Conservation (phyloP, 2,113 vertebrate genomes). For the Amphilophus citrinellus region DNA sequence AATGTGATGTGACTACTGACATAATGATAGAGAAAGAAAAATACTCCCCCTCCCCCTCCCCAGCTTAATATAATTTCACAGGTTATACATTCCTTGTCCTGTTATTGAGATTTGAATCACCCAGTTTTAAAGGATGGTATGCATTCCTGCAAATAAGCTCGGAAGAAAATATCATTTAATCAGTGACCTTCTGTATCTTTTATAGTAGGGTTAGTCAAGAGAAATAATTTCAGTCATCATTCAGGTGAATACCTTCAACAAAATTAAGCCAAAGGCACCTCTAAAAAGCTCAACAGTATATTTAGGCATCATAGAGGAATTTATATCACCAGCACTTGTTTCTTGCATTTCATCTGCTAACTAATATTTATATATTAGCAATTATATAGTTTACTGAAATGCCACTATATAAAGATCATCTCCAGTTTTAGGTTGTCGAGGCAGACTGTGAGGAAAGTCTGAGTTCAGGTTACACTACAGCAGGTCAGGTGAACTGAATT, state of each 20-base stretch:
- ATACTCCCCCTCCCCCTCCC: not conserved
- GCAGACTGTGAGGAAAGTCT: not conserved
- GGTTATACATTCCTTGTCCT: not conserved
- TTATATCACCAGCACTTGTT: not conserved
- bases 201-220: not conserved
- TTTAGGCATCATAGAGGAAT: not conserved
- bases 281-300: not conserved
- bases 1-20: not conserved
- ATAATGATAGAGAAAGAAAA: not conserved
- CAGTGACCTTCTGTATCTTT: not conserved
- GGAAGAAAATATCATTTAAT: not conserved
- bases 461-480: not conserved
- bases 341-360: not conserved
- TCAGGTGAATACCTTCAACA: not conserved
- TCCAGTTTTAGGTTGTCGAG: not conserved
- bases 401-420: not conserved
- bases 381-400: not conserved
- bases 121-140: not conserved
- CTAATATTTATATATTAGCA: not conserved
- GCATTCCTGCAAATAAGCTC: not conserved
- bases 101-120: not conserved
- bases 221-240: not conserved
- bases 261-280: constrained; percentile 19
- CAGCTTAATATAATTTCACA: not conserved
- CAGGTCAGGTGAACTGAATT: not conserved